Percentiles rank a stretch among this genome's conserved stretches.
Conservation (phyloP, 2,797 vertebrate genomes). For the Cephalopachus bancanus region DNA sequence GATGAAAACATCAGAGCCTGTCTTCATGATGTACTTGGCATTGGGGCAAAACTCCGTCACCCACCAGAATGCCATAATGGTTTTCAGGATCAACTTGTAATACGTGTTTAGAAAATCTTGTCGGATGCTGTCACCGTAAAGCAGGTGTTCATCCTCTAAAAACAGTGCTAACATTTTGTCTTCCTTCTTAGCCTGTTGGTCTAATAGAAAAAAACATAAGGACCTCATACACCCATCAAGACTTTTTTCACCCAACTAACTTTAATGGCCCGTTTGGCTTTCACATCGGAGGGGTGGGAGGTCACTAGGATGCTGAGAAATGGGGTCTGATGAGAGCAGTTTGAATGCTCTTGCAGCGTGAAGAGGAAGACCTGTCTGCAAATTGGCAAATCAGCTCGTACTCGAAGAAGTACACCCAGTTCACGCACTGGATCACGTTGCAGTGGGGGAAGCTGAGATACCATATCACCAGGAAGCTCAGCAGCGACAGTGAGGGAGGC, state of each 20-base stretch:
- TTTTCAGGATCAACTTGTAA: conserved; percentile 88
- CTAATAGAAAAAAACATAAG: conserved; percentile 87
- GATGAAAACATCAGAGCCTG: conserved; percentile 86
- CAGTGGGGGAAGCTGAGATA: conserved; percentile 73
- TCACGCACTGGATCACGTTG: background rate
- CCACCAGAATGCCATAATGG: conserved; percentile 88
- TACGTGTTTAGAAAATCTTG: conserved; percentile 88
- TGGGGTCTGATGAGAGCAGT: conserved; percentile 71
- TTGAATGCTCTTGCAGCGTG: conserved; percentile 68
- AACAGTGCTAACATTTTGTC: conserved; percentile 36
- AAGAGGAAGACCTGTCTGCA: conserved; percentile 83
- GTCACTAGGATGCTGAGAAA: conserved; percentile 88
- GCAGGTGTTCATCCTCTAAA: conserved; percentile 85
- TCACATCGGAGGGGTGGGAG: conserved; percentile 76
- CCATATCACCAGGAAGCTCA: conserved; percentile 69
- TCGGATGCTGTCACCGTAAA: conserved; percentile 87
- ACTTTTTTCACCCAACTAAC: conserved; percentile 83
- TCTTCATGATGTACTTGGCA: conserved; percentile 87
- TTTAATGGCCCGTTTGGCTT: conserved; percentile 86
- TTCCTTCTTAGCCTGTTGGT: conserved; percentile 40
- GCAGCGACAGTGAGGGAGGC: conserved; percentile 80
- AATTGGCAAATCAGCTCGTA: conserved; percentile 73
- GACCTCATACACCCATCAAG: conserved; percentile 85
- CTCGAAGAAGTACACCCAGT: conserved; percentile 87
- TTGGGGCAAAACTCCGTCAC: conserved; percentile 86